A percentile compares a stretch with the other conserved stretches of the same genome.
phyloP scores from a whole-genome alignment of 2,113 vertebrate genomes.

The Lipophrys pholis region DNA sequence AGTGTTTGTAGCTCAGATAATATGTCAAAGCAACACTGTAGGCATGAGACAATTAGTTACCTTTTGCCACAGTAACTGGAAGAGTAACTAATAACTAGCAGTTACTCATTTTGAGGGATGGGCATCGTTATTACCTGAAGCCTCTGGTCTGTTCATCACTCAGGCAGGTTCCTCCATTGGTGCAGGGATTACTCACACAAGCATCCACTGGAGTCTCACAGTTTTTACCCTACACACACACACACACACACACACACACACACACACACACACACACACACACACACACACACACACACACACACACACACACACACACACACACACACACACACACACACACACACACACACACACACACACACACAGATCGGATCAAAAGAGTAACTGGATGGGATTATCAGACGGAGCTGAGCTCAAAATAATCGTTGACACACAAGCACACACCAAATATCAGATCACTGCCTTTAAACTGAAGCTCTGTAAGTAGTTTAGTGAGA shows the following conservation, averaged over 20 bases:
- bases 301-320: too few relatives aligned
- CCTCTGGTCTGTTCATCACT: conserved; percentile 77
- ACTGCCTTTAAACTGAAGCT: conserved; percentile 12
- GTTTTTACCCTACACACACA: conserved; percentile 85
- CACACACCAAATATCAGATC: conserved; percentile 6
- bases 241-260: conserved; percentile 25
- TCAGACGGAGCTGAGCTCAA: conserved; percentile 21
- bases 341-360: conserved; percentile 1
- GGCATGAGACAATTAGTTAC: too few relatives aligned
- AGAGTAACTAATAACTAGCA: too few relatives aligned
- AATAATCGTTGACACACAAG: conserved; percentile 37
- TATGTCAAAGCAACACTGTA: too few relatives aligned
- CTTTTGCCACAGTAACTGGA: too few relatives aligned
- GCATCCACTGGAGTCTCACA: conserved; percentile 88
- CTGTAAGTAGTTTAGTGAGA: conserved; percentile 17
- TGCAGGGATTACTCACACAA: conserved; percentile 90
- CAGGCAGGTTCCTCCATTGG: conserved; percentile 89
- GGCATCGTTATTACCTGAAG: conserved; percentile 82
- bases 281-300: too few relatives aligned
- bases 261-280: background rate
- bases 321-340: too few relatives aligned
- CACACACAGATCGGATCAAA: background rate
- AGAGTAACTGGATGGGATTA: conserved; percentile 32
- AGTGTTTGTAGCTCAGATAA: too few relatives aligned
- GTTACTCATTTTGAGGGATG: too few relatives aligned